Evolutionary conservation across 2,888 invertebrate species (phyloP), one percentile per base, ranked within the genome.

Genomic region (Xanthorhoe spadicearia): DNA sequence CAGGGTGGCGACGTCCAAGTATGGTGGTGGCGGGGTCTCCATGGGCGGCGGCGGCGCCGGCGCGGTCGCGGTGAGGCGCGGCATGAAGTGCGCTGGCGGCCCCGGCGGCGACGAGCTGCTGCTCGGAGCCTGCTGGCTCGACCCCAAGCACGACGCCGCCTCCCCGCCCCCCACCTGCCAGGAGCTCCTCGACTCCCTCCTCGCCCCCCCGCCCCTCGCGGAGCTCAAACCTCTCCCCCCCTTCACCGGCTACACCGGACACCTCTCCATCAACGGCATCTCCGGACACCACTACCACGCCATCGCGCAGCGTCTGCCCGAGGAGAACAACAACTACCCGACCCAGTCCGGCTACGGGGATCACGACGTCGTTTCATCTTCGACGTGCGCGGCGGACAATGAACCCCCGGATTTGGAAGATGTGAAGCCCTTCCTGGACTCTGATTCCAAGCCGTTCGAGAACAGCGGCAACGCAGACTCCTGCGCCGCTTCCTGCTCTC

Each of bases 201-300:
- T 95, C 50, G 93, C 94, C 50, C 95, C 95, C 49, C 94, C 95
- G 53, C 95, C 95, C 57, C 93, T 97, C 70, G 97, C 97, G 43
- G 98, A 98, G 82, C 93, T 97, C 71, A 98, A 97, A 83, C 92
- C 92, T 9, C 92, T 98, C 75, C 97, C 97, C 4, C 97, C 98
- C 5, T 97, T 97, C 86, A 96, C 97, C 52, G 96, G 96, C 32
- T 97, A 97, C 88, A 97, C 97, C 17, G 97, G 97, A 0, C 97
- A 97, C 79, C 91, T 97, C 68, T 97, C 97, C 76, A 97, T 97
- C 86, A 97, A 97, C 88, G 97, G 97, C 61, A 97, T 97, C 79
- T 96, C 97, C 60, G 97, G 97, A 1, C 97, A 97, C 83, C 97
- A 97, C 83, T 97, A 96, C 84, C 97, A 97, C 84, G 96, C 97